Percentiles rank a stretch among this genome's conserved stretches.
Conservation (phyloP, 1,140 invertebrate species). For the Oreohelix idahoensis region DNA sequence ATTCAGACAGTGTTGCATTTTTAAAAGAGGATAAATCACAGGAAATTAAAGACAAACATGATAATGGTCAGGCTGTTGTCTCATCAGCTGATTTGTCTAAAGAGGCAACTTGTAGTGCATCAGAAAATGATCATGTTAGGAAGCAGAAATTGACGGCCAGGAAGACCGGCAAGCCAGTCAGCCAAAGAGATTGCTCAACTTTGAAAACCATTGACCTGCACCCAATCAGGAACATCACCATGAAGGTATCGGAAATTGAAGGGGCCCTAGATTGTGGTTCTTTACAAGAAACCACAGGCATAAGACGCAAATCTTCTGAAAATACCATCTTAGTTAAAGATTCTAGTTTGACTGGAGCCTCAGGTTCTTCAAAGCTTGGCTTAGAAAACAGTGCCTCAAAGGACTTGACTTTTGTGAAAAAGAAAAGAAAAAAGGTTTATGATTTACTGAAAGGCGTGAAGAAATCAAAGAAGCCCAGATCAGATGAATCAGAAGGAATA, state of each 20-base stretch:
- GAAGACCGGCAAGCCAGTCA: constrained; percentile 30
- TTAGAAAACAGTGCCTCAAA: neutral
- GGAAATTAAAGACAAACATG: no score
- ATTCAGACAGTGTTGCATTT: no score
- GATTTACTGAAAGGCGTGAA: constrained; percentile 25
- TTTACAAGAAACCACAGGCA: neutral
- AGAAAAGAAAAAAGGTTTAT: constrained; percentile 22
- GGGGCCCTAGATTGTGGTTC: constrained; percentile 7
- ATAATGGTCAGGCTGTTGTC: no score
- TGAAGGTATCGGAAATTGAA: constrained; percentile 33
- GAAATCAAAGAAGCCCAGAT: constrained; percentile 18
- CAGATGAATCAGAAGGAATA: neutral
- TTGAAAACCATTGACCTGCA: constrained; percentile 36
- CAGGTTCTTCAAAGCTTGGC: no score
- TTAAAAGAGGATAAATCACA: no score
- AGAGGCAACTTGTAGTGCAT: no score
- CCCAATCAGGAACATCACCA: constrained; percentile 33
- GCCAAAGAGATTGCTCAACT: neutral
- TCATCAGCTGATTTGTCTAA: no score
- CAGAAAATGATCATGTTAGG: neutral
- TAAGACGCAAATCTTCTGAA: neutral
- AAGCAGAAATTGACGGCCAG: constrained; percentile 32
- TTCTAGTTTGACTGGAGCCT: no score
- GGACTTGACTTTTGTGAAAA: neutral
- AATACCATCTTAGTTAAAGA: no score